phyloP scores from a whole-genome alignment of 1,140 invertebrate species.

The Cryptotermes secundus region DNA sequence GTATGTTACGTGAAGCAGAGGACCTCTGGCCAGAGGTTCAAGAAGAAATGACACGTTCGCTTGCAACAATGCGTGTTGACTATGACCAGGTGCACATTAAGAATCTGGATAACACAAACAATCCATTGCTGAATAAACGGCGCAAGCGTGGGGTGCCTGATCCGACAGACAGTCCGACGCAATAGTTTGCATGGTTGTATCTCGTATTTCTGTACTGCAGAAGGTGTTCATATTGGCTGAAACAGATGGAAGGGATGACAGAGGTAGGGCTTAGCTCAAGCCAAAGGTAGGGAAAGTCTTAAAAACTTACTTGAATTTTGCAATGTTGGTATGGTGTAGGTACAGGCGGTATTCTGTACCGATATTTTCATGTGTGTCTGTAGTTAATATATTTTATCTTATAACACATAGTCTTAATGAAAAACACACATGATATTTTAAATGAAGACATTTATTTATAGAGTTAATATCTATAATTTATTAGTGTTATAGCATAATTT shows the following conservation, averaged over 20 bases:
- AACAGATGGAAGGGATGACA: background rate
- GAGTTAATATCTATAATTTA: slow-evolving; percentile 8
- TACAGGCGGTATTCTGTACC: background rate
- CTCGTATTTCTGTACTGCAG: background rate
- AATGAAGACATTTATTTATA: background rate
- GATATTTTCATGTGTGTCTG: background rate
- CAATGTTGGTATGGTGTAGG: background rate
- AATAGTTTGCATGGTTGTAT: slow-evolving; percentile 11
- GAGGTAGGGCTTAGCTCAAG: background rate
- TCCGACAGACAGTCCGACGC: background rate
- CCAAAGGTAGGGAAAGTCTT: background rate
- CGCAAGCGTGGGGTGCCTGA: slow-evolving; percentile 51
- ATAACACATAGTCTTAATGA: background rate
- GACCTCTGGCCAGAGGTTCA: slow-evolving; percentile 95
- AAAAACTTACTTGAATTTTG: background rate
- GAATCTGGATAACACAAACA: slow-evolving; percentile 86
- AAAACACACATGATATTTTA: background rate
- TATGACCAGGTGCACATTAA: slow-evolving; percentile 91
- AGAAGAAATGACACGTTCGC: slow-evolving; percentile 96
- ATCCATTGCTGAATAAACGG: slow-evolving; percentile 85
- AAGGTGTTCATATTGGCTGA: background rate
- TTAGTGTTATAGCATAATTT: background rate
- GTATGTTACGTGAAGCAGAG: slow-evolving; percentile 84
- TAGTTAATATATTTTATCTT: background rate
- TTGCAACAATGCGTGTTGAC: slow-evolving; percentile 95